Evolutionary conservation across 2,888 invertebrate genomes (phyloP), one percentile per base, ranked within the genome.

Genomic region (Altica lythri): DNA sequence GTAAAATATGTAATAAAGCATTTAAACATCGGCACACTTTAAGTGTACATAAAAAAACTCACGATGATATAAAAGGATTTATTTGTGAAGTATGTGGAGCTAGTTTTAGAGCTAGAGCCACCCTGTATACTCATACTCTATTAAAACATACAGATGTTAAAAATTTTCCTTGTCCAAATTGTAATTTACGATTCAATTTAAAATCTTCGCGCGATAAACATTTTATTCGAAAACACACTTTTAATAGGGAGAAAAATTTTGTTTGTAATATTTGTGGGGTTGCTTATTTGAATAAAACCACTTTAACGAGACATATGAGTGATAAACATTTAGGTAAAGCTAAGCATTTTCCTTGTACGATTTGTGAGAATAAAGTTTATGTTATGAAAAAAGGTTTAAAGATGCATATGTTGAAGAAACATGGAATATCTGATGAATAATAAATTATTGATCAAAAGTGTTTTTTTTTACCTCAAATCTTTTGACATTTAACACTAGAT

Each of bases 201-300:
- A 70, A 70, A 45, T 61, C 65, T 1, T 67, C 68, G 4, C 57
- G 70, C 14, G 65, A 66, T 6, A 71, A 70, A 53, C 71, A 71
- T 51, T 55, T 40, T 27, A 18, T 52, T 5, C 52, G 58, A 30
- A 58, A 58, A 32, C 58, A 58, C 40, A 55, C 52, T 2, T 43
- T 45, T 29, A 43, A 45, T 14, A 48, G 58, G 22, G 47, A 55
- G 9, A 60, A 55, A 32, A 50, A 45, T 42, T 60, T 57, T 42
- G 50, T 53, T 25, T 60, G 60, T 29, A 48, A 25, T 8, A 45
- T 30, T 16, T 60, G 60, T 48, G 51, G 54, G 12, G 49, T 45
- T 2, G 52, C 54, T 9, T 60, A 60, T 45, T 44, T 53, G 17
- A 57, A 60, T 30, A 60, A 60, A 34, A 52, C 55, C 1, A 60